Conservation (phyloP, 2,888 invertebrate species). For the Zaprionus bogoriensis region DNA sequence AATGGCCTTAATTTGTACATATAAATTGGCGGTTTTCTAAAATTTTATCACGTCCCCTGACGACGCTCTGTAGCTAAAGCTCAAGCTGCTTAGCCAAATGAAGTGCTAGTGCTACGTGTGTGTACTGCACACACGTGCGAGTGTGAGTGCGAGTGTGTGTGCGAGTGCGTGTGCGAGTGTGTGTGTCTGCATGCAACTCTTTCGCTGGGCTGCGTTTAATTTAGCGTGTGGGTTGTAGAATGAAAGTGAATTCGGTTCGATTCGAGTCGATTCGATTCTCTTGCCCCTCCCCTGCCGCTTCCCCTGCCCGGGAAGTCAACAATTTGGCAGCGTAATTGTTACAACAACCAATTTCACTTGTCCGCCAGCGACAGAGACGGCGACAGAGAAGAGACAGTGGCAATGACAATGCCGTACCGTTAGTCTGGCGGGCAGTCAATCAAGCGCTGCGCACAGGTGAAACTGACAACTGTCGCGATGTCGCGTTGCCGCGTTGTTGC, state of each 20-base stretch:
- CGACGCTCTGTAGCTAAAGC: too few relatives aligned
- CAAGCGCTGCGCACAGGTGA: constrained; percentile 53
- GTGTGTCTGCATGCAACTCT: not conserved
- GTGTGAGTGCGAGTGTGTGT: not conserved
- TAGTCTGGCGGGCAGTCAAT: constrained; percentile 54
- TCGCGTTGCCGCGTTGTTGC: not conserved
- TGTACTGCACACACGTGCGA: constrained; percentile 4
- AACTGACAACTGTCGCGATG: constrained; percentile 37
- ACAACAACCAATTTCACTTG: constrained; percentile 66
- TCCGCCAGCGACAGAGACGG: constrained; percentile 13
- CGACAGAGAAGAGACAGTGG: constrained; percentile 28
- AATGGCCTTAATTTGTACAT: constrained; percentile 68
- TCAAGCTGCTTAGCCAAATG: constrained; percentile 41
- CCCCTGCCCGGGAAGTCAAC: constrained; percentile 45
- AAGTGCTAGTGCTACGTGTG: constrained; percentile 3
- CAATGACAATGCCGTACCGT: constrained; percentile 64
- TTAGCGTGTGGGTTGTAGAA: constrained; percentile 45
- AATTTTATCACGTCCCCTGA: constrained; percentile 75
- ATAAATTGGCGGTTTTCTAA: constrained; percentile 72
- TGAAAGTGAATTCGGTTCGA: constrained; percentile 77
- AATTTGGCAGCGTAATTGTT: constrained; percentile 56
- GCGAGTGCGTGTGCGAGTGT: not conserved
- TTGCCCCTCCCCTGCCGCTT: not conserved
- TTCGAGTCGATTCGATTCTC: constrained; percentile 34
- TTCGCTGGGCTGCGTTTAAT: constrained; percentile 17